These are phyloP conservation scores for Melitaea cinxia DNA, from an alignment of 1,140 invertebrate species.

Conservation along the genomic window DNA sequence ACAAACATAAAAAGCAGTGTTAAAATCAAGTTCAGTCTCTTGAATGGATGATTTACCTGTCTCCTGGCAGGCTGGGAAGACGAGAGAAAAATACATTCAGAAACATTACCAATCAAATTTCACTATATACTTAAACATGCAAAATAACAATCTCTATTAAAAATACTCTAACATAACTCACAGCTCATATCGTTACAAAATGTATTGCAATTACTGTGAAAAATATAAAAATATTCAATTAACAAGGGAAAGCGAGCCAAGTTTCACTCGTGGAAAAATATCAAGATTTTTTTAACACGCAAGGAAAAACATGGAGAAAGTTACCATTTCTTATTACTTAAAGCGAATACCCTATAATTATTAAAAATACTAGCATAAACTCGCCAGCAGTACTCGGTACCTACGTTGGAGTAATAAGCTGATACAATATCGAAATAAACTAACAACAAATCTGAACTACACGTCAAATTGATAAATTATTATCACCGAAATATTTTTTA, in stretches of 20 bases:
- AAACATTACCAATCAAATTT: constrained; percentile 74
- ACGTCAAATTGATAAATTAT: no score
- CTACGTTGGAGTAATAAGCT: not conserved
- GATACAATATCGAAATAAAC: not conserved
- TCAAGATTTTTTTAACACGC: constrained; percentile 77
- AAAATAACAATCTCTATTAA: constrained; percentile 48
- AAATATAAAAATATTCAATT: constrained; percentile 66
- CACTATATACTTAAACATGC: constrained; percentile 57
- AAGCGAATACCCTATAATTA: constrained; percentile 33
- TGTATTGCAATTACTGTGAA: constrained; percentile 60
- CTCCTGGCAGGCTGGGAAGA: constrained; percentile 79
- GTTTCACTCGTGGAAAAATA: constrained; percentile 71
- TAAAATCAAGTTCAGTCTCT: not conserved
- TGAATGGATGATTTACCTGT: constrained; percentile 61
- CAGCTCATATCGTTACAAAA: constrained; percentile 17
- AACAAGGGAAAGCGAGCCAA: constrained; percentile 69
- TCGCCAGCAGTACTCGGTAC: constrained; percentile 10
- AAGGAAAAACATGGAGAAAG: constrained; percentile 69
- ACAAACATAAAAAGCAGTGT: no score
- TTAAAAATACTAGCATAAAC: constrained; percentile 14
- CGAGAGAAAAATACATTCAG: constrained; percentile 78
- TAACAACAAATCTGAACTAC: not conserved
- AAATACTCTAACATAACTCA: constrained; percentile 44
- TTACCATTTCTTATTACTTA: constrained; percentile 34
- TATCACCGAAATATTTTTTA: constrained; percentile 3